Percentiles rank a stretch among this genome's conserved stretches.
These are phyloP conservation scores for Leucophenga maculata DNA, from an alignment of 2,888 invertebrate genomes.

Conservation along the genomic window DNA sequence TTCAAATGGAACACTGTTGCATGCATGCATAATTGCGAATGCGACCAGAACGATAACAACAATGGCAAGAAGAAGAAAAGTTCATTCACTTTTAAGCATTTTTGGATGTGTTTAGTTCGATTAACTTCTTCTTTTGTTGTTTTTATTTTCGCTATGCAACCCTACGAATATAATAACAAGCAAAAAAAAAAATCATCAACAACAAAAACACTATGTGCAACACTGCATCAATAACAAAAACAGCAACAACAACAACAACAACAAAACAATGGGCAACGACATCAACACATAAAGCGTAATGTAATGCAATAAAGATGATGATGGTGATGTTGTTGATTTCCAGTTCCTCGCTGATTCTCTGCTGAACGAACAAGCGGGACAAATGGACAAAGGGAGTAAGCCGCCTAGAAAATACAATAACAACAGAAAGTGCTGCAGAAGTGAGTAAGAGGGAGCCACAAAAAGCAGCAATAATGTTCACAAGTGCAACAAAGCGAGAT, in stretches of 20 bases:
- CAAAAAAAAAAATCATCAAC: slow-evolving; percentile 24
- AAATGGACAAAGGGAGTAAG: too few relatives aligned
- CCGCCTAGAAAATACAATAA: too few relatives aligned
- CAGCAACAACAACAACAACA: slow-evolving; percentile 26
- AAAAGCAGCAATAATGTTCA: background rate
- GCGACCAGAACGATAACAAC: slow-evolving; percentile 8
- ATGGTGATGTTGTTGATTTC: slow-evolving; percentile 8
- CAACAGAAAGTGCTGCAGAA: background rate
- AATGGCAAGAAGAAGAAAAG: slow-evolving; percentile 12
- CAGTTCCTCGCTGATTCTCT: slow-evolving; percentile 5
- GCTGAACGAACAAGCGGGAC: too few relatives aligned
- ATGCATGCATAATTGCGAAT: background rate
- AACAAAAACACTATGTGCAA: slow-evolving; percentile 53
- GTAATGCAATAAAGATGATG: slow-evolving; percentile 43
- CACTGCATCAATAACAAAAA: slow-evolving; percentile 39
- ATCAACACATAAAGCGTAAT: slow-evolving; percentile 57
- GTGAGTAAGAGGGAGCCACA: background rate
- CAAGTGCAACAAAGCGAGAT: slow-evolving; percentile 11
- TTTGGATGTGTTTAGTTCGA: too few relatives aligned
- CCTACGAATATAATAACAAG: slow-evolving; percentile 5
- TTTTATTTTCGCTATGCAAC: too few relatives aligned
- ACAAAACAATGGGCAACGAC: slow-evolving; percentile 28
- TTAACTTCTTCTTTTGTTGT: too few relatives aligned
- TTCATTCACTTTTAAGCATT: too few relatives aligned
- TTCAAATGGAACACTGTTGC: too few relatives aligned